These are phyloP conservation scores for Hipparchia sbordonii DNA, from an alignment of 2,888 invertebrate genomes.

Conservation along the genomic window DNA sequence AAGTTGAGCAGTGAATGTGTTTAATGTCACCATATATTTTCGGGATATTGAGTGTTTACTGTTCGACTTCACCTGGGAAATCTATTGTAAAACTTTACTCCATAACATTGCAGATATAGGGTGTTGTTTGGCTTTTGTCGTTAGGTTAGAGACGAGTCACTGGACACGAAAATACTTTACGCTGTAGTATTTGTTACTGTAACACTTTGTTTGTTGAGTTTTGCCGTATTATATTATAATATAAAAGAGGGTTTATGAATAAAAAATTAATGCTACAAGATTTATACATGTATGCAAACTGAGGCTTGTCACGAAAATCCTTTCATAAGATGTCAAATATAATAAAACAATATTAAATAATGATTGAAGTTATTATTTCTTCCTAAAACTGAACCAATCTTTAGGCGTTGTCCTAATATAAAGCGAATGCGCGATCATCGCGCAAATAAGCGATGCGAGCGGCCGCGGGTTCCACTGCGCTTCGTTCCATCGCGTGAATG, in stretches of 20 bases:
- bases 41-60: conserved; percentile 37
- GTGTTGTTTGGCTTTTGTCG: conserved; percentile 74
- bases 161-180: conserved; percentile 62
- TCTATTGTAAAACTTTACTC: conserved; percentile 54
- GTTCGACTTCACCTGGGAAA: conserved; percentile 34
- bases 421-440: too few species aligned
- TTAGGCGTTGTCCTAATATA: too few species aligned
- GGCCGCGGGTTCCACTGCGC: too few species aligned
- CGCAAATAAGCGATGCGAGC: too few species aligned
- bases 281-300: conserved; percentile 77
- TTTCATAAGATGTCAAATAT: conserved; percentile 81
- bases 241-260: conserved; percentile 72
- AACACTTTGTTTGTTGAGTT: conserved; percentile 79
- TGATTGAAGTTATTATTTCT: conserved; percentile 21
- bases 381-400: neutral
- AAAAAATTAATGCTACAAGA: conserved; percentile 75
- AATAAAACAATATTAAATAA: conserved; percentile 74
- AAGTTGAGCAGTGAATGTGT: conserved; percentile 36
- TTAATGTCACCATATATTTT: conserved; percentile 39
- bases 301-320: conserved; percentile 80
- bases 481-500: too few species aligned
- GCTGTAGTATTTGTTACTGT: conserved; percentile 72
- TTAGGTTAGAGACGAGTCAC: conserved; percentile 75
- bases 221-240: conserved; percentile 68
- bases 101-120: conserved; percentile 46